Evolutionary conservation across 2,113 vertebrate genomes (phyloP).

Genomic region (Epinephelus cyanopodus): DNA sequence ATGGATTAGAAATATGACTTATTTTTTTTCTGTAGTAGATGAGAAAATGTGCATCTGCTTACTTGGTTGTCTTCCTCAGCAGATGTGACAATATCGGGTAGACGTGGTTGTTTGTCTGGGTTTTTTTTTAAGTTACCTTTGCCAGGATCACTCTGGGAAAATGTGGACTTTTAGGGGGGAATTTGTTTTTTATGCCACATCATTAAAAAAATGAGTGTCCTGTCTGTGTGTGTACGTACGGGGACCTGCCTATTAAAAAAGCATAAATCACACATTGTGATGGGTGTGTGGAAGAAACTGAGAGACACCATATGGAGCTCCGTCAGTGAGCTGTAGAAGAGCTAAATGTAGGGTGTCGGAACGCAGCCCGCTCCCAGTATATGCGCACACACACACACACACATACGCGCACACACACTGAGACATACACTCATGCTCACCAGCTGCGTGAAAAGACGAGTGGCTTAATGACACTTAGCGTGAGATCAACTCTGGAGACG

Average conservation of each 20-base stretch:
- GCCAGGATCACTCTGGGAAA: not conserved
- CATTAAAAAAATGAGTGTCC: slow-evolving; percentile 7
- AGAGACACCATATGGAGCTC: slow-evolving; percentile 67
- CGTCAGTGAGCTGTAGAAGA: slow-evolving; percentile 58
- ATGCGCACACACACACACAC: slow-evolving; percentile 3
- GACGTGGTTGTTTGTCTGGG: not conserved
- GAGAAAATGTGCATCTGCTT: not conserved
- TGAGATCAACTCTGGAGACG: slow-evolving; percentile 65
- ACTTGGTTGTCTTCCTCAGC: not conserved
- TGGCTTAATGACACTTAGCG: slow-evolving; percentile 69
- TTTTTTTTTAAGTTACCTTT: not conserved
- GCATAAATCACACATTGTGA: slow-evolving; percentile 61
- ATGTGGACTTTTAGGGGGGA: not conserved
- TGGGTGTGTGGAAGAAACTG: slow-evolving; percentile 51
- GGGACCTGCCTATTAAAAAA: slow-evolving; percentile 61
- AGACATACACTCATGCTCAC: slow-evolving; percentile 19
- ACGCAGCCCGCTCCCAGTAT: slow-evolving; percentile 33
- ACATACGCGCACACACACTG: not conserved
- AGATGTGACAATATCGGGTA: not conserved
- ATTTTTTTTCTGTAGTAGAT: not conserved
- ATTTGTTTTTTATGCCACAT: not conserved
- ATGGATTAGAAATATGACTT: not conserved
- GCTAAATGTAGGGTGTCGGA: slow-evolving; percentile 75
- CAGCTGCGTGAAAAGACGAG: slow-evolving; percentile 57
- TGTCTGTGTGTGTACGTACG: not conserved